Evolutionary conservation across 2,888 invertebrate species (phyloP), one percentile per base, ranked within the genome.

Genomic region (Drosophila kuntzei): DNA sequence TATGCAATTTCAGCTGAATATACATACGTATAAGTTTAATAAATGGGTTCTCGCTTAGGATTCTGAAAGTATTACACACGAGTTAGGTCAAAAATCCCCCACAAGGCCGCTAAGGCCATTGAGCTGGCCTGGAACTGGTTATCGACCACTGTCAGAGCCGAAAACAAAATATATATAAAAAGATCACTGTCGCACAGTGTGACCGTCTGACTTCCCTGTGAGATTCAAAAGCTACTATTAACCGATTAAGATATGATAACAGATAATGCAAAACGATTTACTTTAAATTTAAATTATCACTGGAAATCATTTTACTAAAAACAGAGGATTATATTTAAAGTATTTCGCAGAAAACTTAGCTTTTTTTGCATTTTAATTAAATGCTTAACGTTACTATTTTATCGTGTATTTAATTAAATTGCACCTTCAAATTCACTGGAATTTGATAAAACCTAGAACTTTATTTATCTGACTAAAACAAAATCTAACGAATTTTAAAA

Each of bases 51-150:
- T 11, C 39, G 14, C 11, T 54, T 22, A 41, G 20, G 41, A 41
- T 54, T 54, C n/a, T 2, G 14, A 54, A 54, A 32, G 41, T 54
- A 12, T 55, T 55, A 34, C 43, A 25, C 16, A 27, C 22, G 16
- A 16, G 29, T 22, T n/a, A 29, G 36, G 44, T 12, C 61, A 63
- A 66, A n/a, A n/a, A 50, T 37, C 55, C 49, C 25, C 8, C 1
- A 34, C 66, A 67, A 64, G 66, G 66, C 46, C 50, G n/a, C 36
- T 11, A 22, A 47, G 44, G 50, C 29, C 50, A 51, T 27, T 67
- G 55, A 57, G 49, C 55, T 49, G 55, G 29, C 50, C 37, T 27
- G 44, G 5, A 63, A 66, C 63, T 20, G 66, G 66, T 66, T 66
- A 34, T n/a, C 16, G 44, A 18, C 3, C 16, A 29, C 8, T 11